phyloP scores from a whole-genome alignment of 2,797 vertebrate genomes.

The Rhinoraja longicauda region DNA sequence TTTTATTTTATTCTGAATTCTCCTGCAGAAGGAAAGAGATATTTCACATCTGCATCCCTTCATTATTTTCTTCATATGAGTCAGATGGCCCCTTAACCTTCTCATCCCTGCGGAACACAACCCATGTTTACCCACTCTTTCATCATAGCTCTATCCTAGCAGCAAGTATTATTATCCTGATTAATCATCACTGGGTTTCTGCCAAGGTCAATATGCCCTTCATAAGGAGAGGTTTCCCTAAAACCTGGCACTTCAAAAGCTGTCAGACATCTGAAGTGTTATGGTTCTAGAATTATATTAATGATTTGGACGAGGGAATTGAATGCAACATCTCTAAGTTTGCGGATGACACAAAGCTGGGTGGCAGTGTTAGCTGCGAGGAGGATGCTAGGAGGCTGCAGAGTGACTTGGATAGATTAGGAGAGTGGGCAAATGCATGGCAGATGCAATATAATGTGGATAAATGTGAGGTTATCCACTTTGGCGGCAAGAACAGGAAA shows the following conservation, averaged over 20 bases:
- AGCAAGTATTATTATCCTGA: neutral
- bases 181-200: neutral
- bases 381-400: too few relatives aligned
- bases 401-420: too few relatives aligned
- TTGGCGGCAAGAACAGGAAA: too few relatives aligned
- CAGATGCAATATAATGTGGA: too few relatives aligned
- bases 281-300: too few relatives aligned
- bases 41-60: neutral
- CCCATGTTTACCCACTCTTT: neutral
- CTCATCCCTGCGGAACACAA: neutral
- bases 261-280: neutral
- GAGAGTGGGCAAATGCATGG: too few relatives aligned
- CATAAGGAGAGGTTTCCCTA: neutral
- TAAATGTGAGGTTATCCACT: too few relatives aligned
- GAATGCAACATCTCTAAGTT: too few relatives aligned
- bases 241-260: neutral
- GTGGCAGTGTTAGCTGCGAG: too few relatives aligned
- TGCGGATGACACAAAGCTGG: too few relatives aligned
- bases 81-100: neutral
- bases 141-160: neutral
- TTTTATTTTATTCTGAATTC: neutral
- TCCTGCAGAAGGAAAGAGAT: neutral
- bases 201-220: neutral
- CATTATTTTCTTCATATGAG: neutral
- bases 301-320: too few relatives aligned